Evolutionary conservation across 2,888 invertebrate species (phyloP).

Genomic region (Caenorhabditis sp.): DNA sequence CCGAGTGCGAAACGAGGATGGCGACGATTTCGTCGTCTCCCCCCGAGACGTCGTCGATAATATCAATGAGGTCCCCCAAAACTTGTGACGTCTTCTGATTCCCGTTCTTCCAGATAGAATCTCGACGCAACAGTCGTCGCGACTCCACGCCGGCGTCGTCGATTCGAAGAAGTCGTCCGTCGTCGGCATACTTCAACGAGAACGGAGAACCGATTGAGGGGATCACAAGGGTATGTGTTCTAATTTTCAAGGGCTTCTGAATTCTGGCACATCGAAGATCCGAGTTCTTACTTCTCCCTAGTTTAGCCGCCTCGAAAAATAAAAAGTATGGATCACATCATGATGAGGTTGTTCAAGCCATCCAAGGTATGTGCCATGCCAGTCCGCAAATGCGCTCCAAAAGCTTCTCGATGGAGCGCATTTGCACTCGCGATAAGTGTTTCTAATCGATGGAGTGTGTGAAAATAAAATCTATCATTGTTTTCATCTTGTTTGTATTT

Average conservation of each 20-base stretch:
- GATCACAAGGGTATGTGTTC: constrained; percentile 38
- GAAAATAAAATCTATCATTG: constrained; percentile 19
- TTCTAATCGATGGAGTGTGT: no score
- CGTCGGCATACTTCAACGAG: constrained; percentile 60
- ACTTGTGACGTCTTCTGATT: no score
- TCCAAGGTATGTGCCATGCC: constrained; percentile 61
- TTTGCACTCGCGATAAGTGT: not conserved
- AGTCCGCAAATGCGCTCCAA: not conserved
- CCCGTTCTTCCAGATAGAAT: constrained; percentile 35
- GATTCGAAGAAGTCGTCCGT: constrained; percentile 61
- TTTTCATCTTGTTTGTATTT: constrained; percentile 16
- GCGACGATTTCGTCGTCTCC: constrained; percentile 63
- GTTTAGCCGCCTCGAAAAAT: constrained; percentile 60
- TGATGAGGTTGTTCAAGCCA: constrained; percentile 55
- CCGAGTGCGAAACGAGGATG: constrained; percentile 65
- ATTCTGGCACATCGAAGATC: not conserved
- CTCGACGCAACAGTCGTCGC: constrained; percentile 60
- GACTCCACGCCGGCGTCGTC: constrained; percentile 63
- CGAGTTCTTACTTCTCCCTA: not conserved
- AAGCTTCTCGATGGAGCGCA: not conserved
- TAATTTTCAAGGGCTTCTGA: not conserved
- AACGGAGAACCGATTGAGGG: constrained; percentile 59
- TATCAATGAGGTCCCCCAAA: constrained; percentile 38
- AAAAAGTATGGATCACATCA: constrained; percentile 64
- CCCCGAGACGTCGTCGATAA: constrained; percentile 60